Base-by-base conservation (phyloP, 2,113 vertebrate genomes). In the Lepisosteus oculatus region DNA sequence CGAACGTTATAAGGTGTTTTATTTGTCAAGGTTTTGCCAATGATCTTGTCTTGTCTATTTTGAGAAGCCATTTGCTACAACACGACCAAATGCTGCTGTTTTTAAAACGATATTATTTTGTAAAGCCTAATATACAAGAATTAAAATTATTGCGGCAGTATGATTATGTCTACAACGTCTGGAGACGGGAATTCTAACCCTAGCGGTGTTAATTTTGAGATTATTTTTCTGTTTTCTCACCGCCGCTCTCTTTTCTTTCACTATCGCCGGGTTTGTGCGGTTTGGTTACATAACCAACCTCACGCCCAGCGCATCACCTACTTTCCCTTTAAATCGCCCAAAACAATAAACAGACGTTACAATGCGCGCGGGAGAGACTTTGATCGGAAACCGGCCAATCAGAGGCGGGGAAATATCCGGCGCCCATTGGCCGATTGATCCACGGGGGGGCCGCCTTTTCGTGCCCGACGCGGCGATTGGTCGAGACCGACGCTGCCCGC, bases 251-350 rank as follows among this genome's bases (percentile, higher is more conserved):
- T 29, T 84, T 89, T 85, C 81, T 88, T 78, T 76, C 62, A 67
- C 55, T 61, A 65, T 64, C 54, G 47, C 68, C 77, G 80, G 74
- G 79, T 47, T 69, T 55, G 70, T 57, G 73, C 74, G 59, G 72
- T 65, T 65, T 70, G 44, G 86, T 90, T 85, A 86, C 83, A 85
- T 84, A 84, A 89, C 5, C 56, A n/a, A 67, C 72, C 85, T 86
- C 83, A 85, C 84, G 84, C 85, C 84, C 81, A 74, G 51, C 12
- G 65, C 75, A 72, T 70, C 17, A 65, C 80, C 81, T 79, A 68
- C 56, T 78, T 87, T 88, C 87, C 90, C 89, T 93, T 93, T 92
- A 93, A 93, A 90, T 65, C 65, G 55, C 77, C 69, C 65, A 67
- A 72, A 78, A 80, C 74, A 87, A 87, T 90, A 89, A 89, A 88